These are phyloP conservation scores for Darevskia nairensis DNA, from an alignment of 2,797 vertebrate genomes.

Conservation along the genomic window DNA sequence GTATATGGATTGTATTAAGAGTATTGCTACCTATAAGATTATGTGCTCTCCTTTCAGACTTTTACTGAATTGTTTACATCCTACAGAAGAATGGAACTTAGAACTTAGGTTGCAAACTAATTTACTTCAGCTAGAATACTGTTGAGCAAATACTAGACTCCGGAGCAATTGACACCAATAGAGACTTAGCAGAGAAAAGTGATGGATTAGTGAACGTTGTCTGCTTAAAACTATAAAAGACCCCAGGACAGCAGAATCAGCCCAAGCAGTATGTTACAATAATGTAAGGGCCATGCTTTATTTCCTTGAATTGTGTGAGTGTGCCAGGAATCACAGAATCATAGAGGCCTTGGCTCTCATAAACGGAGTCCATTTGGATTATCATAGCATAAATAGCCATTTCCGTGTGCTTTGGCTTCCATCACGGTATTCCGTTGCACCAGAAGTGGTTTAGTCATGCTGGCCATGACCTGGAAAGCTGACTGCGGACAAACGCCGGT, in stretches of 20 bases:
- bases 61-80: neutral
- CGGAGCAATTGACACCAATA: neutral
- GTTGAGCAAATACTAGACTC: neutral
- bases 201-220: too few relatives aligned
- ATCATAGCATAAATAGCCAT: neutral
- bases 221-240: too few relatives aligned
- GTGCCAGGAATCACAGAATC: neutral
- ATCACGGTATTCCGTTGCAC: too few relatives aligned
- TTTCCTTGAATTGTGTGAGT: too few relatives aligned
- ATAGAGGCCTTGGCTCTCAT: neutral
- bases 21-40: neutral
- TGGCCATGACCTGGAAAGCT: too few relatives aligned
- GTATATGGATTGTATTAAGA: neutral
- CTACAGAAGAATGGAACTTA: neutral
- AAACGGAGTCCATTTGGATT: neutral
- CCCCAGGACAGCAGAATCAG: neutral
- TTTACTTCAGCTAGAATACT: neutral
- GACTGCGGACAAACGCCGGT: too few relatives aligned
- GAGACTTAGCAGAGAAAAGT: neutral
- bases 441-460: too few relatives aligned
- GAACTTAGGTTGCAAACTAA: neutral
- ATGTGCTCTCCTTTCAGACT: neutral
- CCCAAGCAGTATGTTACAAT: neutral
- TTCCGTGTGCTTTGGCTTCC: neutral
- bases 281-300: neutral